These are phyloP conservation scores for Parnassius smintheus DNA, from an alignment of 2,888 invertebrate species.

Conservation along the genomic window DNA sequence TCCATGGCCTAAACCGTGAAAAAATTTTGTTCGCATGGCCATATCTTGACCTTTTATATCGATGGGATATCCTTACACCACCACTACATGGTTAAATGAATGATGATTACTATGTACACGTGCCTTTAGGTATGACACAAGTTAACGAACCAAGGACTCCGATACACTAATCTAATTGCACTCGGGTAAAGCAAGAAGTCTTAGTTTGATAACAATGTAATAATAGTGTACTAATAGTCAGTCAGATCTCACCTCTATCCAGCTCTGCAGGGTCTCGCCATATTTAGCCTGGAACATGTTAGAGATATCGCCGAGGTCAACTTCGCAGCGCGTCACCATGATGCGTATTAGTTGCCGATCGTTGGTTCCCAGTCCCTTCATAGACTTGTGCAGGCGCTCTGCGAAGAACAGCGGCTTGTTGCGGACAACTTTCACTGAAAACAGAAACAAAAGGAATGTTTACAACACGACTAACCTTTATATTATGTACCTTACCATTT, in stretches of 20 bases:
- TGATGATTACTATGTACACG: too few relatives aligned
- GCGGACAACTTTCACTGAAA: slow-evolving; percentile 87
- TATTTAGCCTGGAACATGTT: slow-evolving; percentile 87
- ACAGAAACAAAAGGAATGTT: slow-evolving; percentile 11
- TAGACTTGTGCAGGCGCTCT: slow-evolving; percentile 90
- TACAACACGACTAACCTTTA: neutral
- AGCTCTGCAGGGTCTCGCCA: slow-evolving; percentile 91
- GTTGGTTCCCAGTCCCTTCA: slow-evolving; percentile 95
- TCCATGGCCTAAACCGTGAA: too few relatives aligned
- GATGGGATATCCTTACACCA: too few relatives aligned
- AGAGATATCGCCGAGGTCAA: slow-evolving; percentile 93
- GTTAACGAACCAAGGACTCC: too few relatives aligned
- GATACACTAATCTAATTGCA: too few relatives aligned
- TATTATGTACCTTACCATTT: neutral
- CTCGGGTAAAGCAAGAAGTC: too few relatives aligned
- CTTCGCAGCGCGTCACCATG: slow-evolving; percentile 90
- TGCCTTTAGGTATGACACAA: too few relatives aligned
- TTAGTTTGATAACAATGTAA: too few relatives aligned
- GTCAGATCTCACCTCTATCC: slow-evolving; percentile 83
- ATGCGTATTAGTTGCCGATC: slow-evolving; percentile 92
- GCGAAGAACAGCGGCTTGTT: slow-evolving; percentile 93
- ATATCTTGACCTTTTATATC: too few relatives aligned
- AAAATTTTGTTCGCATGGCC: too few relatives aligned
- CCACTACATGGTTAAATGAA: too few relatives aligned
- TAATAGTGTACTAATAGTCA: too few relatives aligned